Evolutionary conservation across 2,113 vertebrate genomes (phyloP), one percentile per base, ranked within the genome.

Genomic region (Empidonax traillii): DNA sequence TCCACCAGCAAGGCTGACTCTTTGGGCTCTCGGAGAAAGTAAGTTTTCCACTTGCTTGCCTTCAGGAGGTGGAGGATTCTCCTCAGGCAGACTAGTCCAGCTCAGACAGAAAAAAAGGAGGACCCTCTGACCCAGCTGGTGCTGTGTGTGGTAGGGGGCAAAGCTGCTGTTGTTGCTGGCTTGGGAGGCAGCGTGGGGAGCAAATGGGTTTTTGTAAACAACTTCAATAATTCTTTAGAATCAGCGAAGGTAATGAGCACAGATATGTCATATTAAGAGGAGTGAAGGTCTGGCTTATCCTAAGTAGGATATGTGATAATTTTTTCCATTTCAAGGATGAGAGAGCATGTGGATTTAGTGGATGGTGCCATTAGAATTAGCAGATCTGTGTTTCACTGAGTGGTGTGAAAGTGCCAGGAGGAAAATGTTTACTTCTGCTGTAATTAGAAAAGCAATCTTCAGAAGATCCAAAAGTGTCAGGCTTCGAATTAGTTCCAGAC

Each of bases 401-500:
- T 31, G 17, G 31, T 89, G 74, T 62, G 81, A 89, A 79, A 18
- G 23, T 17, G 68, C 63, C 72, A 92, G 59, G 59, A 93, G 24
- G 30, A 85, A 95, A 94, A 76, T 79, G 9, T 85, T 94, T 89
- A 68, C 31, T 94, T 76, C 44, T 91, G 62, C 61, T 82, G 66
- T 89, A 87, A 86, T 91, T 91, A 91, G 77, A 87, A 94, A 94
- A 94, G n/a, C n/a, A 82, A 49, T 76, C 66, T 13, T 4, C 82
- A 94, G 81, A 87, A 95, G 94, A 89, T 82, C 68, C 91, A 76
- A 78, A 92, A 77, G 22, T 92, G 89, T 92, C 56, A 4, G 10
- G 52, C 73, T 94, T 91, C 1, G 2, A 52, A 94, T 91, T 76
- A 91, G 49, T 87, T 95, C 66, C 91, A 93, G 53, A 35, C 30